These are phyloP conservation scores for Scortum barcoo DNA, from an alignment of 2,113 vertebrate genomes.

Conservation along the genomic window DNA sequence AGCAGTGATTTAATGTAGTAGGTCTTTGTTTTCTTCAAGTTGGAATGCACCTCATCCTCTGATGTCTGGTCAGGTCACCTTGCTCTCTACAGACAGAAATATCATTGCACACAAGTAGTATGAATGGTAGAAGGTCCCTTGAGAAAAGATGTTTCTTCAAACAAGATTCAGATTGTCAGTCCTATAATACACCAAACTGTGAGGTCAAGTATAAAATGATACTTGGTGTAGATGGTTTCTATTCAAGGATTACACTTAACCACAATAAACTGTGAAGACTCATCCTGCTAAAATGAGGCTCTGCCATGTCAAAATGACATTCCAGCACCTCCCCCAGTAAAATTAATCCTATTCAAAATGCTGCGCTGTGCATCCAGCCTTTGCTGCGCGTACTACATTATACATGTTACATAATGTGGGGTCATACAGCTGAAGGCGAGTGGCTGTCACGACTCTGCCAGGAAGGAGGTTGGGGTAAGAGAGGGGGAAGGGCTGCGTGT, in stretches of 20 bases:
- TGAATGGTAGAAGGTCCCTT: neutral
- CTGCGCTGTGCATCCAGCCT: constrained; percentile 17
- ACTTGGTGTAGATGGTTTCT: neutral
- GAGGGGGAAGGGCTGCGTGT: constrained; percentile 10
- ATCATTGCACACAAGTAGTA: neutral
- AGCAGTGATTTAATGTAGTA: neutral
- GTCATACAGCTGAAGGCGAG: constrained; percentile 66
- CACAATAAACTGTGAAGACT: neutral
- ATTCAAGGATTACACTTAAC: neutral
- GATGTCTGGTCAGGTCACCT: neutral
- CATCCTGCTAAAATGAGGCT: constrained; percentile 1
- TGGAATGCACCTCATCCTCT: neutral
- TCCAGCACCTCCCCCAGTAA: neutral
- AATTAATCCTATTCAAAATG: constrained; percentile 23
- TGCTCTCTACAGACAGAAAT: neutral
- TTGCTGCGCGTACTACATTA: constrained; percentile 32
- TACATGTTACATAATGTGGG: constrained; percentile 63
- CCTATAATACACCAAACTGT: neutral
- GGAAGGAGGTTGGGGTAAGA: constrained; percentile 26
- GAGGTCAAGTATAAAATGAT: neutral
- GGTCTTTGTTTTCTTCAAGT: neutral
- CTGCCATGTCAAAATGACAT: neutral
- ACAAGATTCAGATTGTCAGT: neutral
- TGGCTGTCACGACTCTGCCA: constrained; percentile 69
- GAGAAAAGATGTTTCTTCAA: neutral